Evolutionary conservation across 2,113 vertebrate species (phyloP), one percentile per base, ranked within the genome.

Genomic region (Sitta europaea): DNA sequence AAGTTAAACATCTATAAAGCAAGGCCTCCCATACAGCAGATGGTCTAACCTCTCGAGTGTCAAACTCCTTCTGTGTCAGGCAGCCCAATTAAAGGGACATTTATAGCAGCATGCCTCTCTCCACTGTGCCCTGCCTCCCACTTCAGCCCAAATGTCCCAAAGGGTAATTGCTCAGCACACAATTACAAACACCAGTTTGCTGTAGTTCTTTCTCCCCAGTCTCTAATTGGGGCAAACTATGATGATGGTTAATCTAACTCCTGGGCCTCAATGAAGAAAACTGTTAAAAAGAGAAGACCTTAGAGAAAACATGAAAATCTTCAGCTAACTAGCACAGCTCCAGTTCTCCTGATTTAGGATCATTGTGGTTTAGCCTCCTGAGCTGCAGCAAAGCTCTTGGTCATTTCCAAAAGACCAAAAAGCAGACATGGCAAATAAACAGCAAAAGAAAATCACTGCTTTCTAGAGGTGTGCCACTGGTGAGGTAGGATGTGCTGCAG

Each of bases 141-240:
- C 92, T 86, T 79, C 35, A 93, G 40, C 59, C 65, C 84, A 3
- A 20, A 51, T 8, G 51, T 94, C 96, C 93, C 92, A 90, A 80
- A 88, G 96, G 92, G 92, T 85, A 96, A 97, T 92, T 95, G 92
- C 95, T 96, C 94, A 68, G 91, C 85, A 91, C 74, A 91, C 94
- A 88, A 87, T 90, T 95, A 88, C 91, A 95, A 97, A 93, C 93
- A 89, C 67, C 79, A 86, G 78, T 92, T 94, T 68, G 88, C 88
- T 38, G 4, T 10, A 51, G 62, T 1, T 70, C 81, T 59, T 88
- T 85, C 77, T 90, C 81, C 78, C 55, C 71, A 50, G 6, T 74
- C 76, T 80, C 91, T 97, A 97, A 97, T 43, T 97, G 96, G 71
- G 67, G 67, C 61, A 85, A 83, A 54, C 63, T 15, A 23, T 43